Base-by-base conservation (phyloP, 2,888 invertebrate genomes). In the Lampropteryx suffumata region DNA sequence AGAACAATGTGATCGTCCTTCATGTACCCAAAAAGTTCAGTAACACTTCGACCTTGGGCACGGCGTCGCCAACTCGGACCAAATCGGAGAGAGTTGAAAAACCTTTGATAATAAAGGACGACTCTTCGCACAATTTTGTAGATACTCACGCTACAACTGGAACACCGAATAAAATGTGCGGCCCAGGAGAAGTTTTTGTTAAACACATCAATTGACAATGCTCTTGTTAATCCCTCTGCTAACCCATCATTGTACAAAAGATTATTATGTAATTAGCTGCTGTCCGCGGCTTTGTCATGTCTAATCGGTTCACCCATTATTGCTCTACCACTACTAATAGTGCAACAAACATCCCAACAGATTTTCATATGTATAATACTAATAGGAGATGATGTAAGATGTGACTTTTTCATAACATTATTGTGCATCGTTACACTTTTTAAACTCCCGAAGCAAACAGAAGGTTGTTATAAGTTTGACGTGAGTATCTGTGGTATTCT, bases 121-220 rank as follows among this genome's bases (percentile, higher is more conserved):
- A 63, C 2, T 58, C 72, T 10, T 61, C 58, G 21, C 45, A 53
- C 11, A 37, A 10, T 37, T 27, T 30, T 9, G 34, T 32, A 44
- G 27, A 8, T 21, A 46, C 42, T n/a, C n/a, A n/a, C n/a, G n/a
- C n/a, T 58, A 6, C 35, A 14, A 46, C 55, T 33, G 57, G 48
- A 43, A 57, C 63, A 12, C 48, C 42, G 11, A 62, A 57, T 49
- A 76, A 76, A 64, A 67, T 78, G 50, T 81, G 79, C 50, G 70
- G 78, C 11, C 77, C 72, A 9, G 78, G 76, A 50, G 77, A 81
- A 73, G 61, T 73, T 12, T 44, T 62, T 42, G 44, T 71, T 6
- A 63, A 65, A 61, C 50, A 56, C 17, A 52, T 61, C 33, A 61
- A 24, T 45, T 51, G 41, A 43, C 1, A 13, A 7, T 24, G 6